Base-by-base conservation (phyloP, 1,140 invertebrate species). In the Apis dorsata region DNA sequence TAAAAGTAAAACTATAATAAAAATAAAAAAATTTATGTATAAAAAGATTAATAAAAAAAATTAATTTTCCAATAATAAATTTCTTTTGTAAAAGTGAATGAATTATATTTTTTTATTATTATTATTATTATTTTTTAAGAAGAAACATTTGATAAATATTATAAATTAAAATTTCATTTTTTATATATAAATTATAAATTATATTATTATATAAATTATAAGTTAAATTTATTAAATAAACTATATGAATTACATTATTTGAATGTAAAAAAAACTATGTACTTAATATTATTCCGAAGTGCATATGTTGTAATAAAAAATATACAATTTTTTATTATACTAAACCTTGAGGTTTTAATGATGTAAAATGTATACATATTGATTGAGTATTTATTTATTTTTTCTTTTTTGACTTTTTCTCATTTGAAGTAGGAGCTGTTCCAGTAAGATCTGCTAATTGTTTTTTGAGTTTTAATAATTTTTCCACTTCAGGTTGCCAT, bases 401-500 rank as follows among this genome's bases (percentile, higher is more conserved):
- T 85, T 94, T 94, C 83, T 94, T 95, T 49, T 93, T 93, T 2
- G 88, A 91, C 63, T 91, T 90, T 76, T 94, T 94, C 59, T 92
- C 90, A 73, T 90, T 90, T 9, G 86, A 62, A 57, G 86, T 84
- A 44, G 83, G 81, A 28, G 71, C 10, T 34, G 76, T 68, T 44
- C 89, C 79, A 62, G 94, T 91, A 59, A 89, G 92, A 69, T 94
- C 84, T 1, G 94, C 93, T 62, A 98, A 93, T 85, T 96, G 94
- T 87, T 96, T 95, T 91, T 98, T 98, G 24, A 98, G 92, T 80
- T 96, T 95, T 44, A 98, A 89, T 9, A 98, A 94, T 73, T 95
- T 94, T 10, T 95, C 95, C 1, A 98, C 97, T 93, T 97, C 96
- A 7, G 96, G 95, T 88, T 97, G 96, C 95, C 98, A 97, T 9